Percentiles rank a stretch among this genome's conserved stretches.
Evolutionary conservation across 2,113 vertebrate genomes (phyloP).

Genomic region (Miniopterus natalensis): DNA sequence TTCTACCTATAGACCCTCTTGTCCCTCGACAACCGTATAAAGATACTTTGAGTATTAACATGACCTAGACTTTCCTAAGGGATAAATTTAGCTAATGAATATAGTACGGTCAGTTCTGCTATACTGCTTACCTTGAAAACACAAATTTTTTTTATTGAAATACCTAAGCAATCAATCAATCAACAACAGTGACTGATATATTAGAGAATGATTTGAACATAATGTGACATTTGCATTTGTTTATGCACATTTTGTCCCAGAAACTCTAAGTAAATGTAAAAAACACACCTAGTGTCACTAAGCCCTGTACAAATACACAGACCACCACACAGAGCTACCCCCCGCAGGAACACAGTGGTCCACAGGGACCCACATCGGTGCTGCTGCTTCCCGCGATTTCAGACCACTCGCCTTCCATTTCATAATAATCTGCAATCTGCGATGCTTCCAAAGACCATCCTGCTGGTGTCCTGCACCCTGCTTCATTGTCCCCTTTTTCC

Average conservation of each 20-base stretch:
- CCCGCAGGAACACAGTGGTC: accelerated
- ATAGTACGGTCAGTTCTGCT: not conserved
- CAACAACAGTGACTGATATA: not conserved
- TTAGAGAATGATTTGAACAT: not conserved
- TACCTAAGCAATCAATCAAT: not conserved
- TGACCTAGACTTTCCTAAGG: not conserved
- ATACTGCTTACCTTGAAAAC: not conserved
- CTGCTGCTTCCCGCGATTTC: not conserved
- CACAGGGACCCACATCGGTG: not conserved
- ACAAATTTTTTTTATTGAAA: not conserved
- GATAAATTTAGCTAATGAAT: not conserved
- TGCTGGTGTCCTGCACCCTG: not conserved
- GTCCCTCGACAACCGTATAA: not conserved
- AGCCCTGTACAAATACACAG: not conserved
- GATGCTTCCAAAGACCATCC: not conserved
- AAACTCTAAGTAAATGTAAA: not conserved
- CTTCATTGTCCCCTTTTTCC: not conserved
- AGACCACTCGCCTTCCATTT: not conserved
- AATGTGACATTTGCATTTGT: not conserved
- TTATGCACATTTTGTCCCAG: not conserved
- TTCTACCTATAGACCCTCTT: constrained; percentile 23
- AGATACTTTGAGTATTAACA: not conserved
- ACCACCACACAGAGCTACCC: not conserved
- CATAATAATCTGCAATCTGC: not conserved
- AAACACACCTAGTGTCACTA: not conserved